These are phyloP conservation scores for Drosophila neonasuta DNA, from an alignment of 2,888 invertebrate genomes.

Conservation along the genomic window DNA sequence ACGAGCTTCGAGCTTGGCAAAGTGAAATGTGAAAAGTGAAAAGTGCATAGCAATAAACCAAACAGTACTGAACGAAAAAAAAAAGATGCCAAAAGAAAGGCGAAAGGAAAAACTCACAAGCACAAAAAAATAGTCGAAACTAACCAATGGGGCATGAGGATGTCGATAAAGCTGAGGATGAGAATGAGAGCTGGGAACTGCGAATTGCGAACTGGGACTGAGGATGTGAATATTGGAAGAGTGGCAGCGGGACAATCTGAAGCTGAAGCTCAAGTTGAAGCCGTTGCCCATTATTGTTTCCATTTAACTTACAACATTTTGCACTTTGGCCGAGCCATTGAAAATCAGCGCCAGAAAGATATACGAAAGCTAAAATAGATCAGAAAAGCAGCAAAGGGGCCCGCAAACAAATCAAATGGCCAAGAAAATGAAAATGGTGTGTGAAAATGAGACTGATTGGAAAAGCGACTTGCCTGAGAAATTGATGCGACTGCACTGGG, in stretches of 20 bases:
- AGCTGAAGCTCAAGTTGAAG: neutral
- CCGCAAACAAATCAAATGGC: conserved; percentile 16
- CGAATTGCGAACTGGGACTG: conserved; percentile 8
- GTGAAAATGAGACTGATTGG: conserved; percentile 73
- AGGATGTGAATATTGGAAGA: conserved; percentile 19
- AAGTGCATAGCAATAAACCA: conserved; percentile 69
- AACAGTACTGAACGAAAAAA: conserved; percentile 23
- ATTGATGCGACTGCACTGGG: conserved; percentile 47
- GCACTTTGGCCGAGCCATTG: conserved; percentile 72
- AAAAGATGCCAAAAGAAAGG: conserved; percentile 40
- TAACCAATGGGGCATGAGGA: conserved; percentile 18
- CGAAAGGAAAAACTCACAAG: conserved; percentile 32
- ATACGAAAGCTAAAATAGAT: conserved; percentile 53
- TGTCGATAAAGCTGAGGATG: neutral
- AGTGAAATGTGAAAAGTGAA: conserved; percentile 46
- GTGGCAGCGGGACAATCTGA: neutral
- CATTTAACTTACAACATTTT: conserved; percentile 80
- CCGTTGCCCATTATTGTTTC: conserved; percentile 74
- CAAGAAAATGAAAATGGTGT: conserved; percentile 60
- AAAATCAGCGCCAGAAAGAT: conserved; percentile 49
- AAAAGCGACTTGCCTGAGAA: conserved; percentile 39
- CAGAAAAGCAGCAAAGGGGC: conserved; percentile 28
- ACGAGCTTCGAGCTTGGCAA: conserved; percentile 5
- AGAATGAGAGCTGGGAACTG: too few relatives aligned
- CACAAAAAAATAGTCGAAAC: conserved; percentile 24